Evolutionary conservation across 2,797 vertebrate species (phyloP), one percentile per base, ranked within the genome.

Genomic region (Sternarchorhynchus goeldii): DNA sequence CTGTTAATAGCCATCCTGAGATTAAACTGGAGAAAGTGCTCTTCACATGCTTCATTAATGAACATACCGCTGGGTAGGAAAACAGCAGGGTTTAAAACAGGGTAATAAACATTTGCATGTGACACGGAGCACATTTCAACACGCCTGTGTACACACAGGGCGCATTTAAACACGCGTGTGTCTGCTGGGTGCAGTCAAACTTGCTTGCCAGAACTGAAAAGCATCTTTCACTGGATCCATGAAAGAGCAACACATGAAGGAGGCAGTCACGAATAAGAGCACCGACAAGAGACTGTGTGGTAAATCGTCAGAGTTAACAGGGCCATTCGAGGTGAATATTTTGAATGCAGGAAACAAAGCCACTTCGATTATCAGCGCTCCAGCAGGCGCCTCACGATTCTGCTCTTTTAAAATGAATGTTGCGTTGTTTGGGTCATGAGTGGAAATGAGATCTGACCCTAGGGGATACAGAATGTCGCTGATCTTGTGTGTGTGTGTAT

Each of bases 401-500:
- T 20, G 56, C 75, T 87, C 84, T 90, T 92, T 88, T 89, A 90
- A 90, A 86, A 87, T 92, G 85, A 92, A 92, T 92, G 85, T 83
- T 82, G 85, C 81, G 77, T 85, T 88, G 87, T 90, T 88, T 85
- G 82, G 86, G 87, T 92, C 89, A 90, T 84, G 86, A 86, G 77
- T 83, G 85, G 85, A 76, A 88, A 88, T 83, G 79, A 82, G 78
- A 78, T 87, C 86, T 90, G 82, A 89, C 87, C 88, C 81, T 67
- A 0, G 20, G n/a, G 76, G 66, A 82, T 80, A 85, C 67, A 91
- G 84, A 89, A 83, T 87, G 85, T 84, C 75, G 86, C 86, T 90
- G 79, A 89, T 16, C 50, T 3, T 10, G 12, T 12, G 45, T 50
- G 2, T 41, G 5, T 41, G 12, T 57, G 57, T 69, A 45, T 58